These are phyloP conservation scores for Thamnophis sirtalis DNA, from an alignment of 2,113 vertebrate species.

Conservation along the genomic window DNA sequence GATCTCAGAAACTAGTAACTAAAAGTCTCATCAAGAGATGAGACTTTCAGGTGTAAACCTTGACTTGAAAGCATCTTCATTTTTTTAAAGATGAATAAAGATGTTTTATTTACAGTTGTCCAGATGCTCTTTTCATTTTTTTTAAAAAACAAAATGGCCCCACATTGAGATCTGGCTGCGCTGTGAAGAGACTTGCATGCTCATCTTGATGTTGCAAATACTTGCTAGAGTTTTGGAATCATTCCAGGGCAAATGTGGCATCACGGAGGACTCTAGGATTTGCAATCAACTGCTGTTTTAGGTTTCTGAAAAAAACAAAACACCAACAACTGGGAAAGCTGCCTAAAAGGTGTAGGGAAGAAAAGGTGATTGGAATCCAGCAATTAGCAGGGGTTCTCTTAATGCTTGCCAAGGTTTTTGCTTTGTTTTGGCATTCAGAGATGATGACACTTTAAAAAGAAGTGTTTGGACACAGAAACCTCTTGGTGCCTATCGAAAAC, in stretches of 20 bases:
- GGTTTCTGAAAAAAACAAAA: background rate
- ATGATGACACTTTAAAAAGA: background rate
- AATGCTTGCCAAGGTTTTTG: background rate
- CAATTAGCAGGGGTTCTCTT: background rate
- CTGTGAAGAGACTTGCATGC: background rate
- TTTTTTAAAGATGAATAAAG: background rate
- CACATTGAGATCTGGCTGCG: background rate
- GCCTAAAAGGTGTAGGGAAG: background rate
- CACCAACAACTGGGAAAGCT: background rate
- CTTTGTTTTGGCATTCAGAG: background rate
- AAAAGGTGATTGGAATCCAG: background rate
- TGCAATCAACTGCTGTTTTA: background rate
- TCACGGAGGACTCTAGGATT: background rate
- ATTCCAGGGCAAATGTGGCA: background rate
- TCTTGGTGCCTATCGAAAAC: background rate
- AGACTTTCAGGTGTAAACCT: background rate
- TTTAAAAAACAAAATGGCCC: conserved; percentile 3
- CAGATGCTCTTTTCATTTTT: conserved; percentile 24
- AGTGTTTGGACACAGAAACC: background rate
- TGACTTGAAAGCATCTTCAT: background rate
- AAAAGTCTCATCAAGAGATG: background rate
- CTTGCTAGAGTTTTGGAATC: background rate
- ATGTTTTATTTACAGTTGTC: conserved; percentile 16
- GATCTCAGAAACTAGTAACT: background rate
- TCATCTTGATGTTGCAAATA: background rate